Conservation (phyloP, 64 coral and sea anemone species). For the Pachyseris speciosa region DNA sequence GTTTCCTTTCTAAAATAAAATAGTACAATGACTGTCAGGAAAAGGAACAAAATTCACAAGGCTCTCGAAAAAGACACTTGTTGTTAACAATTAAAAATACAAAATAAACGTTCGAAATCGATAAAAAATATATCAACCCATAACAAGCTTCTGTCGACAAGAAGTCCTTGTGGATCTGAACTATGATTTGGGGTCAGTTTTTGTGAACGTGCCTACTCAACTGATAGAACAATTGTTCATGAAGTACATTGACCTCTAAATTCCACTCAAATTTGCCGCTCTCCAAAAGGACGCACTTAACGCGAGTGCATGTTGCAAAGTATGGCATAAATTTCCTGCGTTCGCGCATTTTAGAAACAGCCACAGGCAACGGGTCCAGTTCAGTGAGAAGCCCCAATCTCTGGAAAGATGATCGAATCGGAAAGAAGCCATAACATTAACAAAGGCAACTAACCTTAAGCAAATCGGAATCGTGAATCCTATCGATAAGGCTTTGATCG, state of each 20-base stretch:
- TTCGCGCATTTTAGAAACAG: background rate
- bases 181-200: too few relatives aligned
- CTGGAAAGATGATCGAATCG: too few relatives aligned
- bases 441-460: too few relatives aligned
- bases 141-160: too few relatives aligned
- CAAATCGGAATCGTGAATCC: too few relatives aligned
- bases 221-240: background rate
- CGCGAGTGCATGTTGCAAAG: background rate
- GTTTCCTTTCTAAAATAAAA: slow-evolving; percentile 3
- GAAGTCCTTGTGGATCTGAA: background rate
- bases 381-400: too few relatives aligned
- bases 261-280: background rate
- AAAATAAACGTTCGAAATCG: background rate
- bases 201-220: background rate
- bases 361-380: background rate
- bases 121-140: background rate
- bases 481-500: too few relatives aligned
- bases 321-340: background rate
- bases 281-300: background rate
- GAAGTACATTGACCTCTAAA: background rate
- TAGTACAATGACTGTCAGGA: background rate
- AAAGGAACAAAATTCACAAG: background rate
- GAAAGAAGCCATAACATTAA: too few relatives aligned
- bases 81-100: too few relatives aligned
- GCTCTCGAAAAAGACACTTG: too few relatives aligned